Percentiles rank a stretch among this genome's conserved stretches.
phyloP scores from a whole-genome alignment of 2,797 vertebrate genomes.

The Salarias fasciatus region DNA sequence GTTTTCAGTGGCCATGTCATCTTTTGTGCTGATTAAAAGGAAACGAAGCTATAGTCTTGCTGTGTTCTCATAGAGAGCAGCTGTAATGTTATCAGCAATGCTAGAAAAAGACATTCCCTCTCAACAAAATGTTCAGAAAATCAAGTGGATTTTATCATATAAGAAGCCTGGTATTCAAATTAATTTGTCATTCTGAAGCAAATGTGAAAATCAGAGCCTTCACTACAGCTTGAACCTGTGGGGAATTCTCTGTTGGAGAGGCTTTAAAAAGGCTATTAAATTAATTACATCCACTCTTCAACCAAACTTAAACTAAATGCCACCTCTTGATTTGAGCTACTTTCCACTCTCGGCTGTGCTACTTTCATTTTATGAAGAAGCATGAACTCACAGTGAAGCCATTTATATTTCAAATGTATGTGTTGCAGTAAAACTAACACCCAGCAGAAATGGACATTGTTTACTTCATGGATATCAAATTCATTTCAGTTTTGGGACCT shows the following conservation, averaged over 20 bases:
- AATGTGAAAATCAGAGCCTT: neutral
- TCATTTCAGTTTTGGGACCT: too few species aligned
- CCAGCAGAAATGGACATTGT: neutral
- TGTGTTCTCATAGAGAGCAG: too few species aligned
- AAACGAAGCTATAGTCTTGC: too few species aligned
- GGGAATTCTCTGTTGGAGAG: neutral
- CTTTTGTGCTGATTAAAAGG: too few species aligned
- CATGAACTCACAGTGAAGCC: too few species aligned
- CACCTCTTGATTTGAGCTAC: neutral
- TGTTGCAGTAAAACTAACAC: neutral
- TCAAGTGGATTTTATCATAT: neutral
- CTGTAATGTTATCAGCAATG: too few species aligned
- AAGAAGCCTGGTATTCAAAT: neutral
- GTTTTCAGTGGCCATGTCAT: too few species aligned
- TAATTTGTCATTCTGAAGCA: neutral
- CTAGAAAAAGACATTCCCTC: too few species aligned
- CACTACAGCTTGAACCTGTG: neutral
- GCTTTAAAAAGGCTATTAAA: too few species aligned
- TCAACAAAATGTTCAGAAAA: neutral
- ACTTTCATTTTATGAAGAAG: neutral
- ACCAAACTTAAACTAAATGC: too few species aligned
- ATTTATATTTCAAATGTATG: neutral
- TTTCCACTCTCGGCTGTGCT: conserved; percentile 17
- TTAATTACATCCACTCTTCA: too few species aligned
- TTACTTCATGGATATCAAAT: too few species aligned